Conservation (phyloP, 2,888 invertebrate species). For the Gisinianus flammeolus region DNA sequence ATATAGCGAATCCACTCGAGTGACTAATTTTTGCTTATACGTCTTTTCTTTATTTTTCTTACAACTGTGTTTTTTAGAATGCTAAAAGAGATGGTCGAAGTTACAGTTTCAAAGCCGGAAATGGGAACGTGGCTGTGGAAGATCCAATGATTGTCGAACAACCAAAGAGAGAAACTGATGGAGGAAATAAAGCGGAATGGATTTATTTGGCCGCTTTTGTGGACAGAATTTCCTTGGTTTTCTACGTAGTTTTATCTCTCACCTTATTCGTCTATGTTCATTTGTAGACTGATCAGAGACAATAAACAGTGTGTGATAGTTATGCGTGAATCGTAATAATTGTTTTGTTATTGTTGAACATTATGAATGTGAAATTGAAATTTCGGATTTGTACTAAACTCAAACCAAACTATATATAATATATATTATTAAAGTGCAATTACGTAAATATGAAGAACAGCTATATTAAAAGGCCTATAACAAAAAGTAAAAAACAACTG, state of each 20-base stretch:
- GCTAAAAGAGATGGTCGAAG: slow-evolving; percentile 37
- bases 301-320: too few species aligned
- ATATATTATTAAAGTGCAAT: too few species aligned
- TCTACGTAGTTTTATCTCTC: not conserved
- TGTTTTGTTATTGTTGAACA: not conserved
- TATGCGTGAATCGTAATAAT: too few species aligned
- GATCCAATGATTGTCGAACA: slow-evolving; percentile 30
- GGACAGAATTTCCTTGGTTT: slow-evolving; percentile 23
- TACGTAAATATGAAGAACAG: too few species aligned
- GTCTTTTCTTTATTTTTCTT: too few species aligned
- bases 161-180: slow-evolving; percentile 18
- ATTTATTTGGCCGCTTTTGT: slow-evolving; percentile 30
- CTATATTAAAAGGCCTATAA: too few species aligned
- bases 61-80: slow-evolving; percentile 22
- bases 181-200: slow-evolving; percentile 36
- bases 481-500: too few species aligned
- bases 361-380: not conserved
- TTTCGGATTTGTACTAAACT: too few species aligned
- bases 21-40: too few species aligned
- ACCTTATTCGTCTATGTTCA: slow-evolving; percentile 24
- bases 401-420: too few species aligned
- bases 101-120: slow-evolving; percentile 40
- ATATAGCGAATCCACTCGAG: too few species aligned
- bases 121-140: slow-evolving; percentile 35
- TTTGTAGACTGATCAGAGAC: slow-evolving; percentile 7